Percentiles rank a stretch among this genome's conserved stretches.
These are phyloP conservation scores for Ryuthela nishihirai DNA, from an alignment of 2,888 invertebrate genomes.

Conservation along the genomic window DNA sequence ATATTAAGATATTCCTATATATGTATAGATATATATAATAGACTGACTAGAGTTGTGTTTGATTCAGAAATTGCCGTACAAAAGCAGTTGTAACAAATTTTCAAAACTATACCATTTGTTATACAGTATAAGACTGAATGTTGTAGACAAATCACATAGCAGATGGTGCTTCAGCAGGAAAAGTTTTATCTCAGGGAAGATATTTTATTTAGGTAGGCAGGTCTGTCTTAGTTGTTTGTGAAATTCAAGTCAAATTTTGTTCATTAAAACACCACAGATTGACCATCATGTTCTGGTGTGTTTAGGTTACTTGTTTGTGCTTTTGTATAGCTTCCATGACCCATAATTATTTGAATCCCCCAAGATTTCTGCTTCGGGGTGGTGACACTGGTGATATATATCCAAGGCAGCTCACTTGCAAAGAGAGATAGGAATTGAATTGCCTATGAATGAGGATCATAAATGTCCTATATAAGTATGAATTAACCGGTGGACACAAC, in stretches of 20 bases:
- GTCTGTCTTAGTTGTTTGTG: constrained; percentile 30
- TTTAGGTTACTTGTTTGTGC: too few relatives aligned
- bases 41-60: too few relatives aligned
- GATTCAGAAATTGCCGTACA: too few relatives aligned
- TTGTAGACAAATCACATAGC: constrained; percentile 34
- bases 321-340: too few relatives aligned
- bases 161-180: constrained; percentile 37
- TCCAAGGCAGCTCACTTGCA: constrained; percentile 32
- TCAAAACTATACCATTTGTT: constrained; percentile 31
- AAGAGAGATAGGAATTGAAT: constrained; percentile 20
- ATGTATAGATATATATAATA: too few relatives aligned
- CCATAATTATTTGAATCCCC: too few relatives aligned
- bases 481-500: constrained; percentile 25
- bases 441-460: constrained; percentile 19
- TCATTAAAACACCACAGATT: too few relatives aligned
- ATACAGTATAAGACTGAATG: constrained; percentile 19
- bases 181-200: constrained; percentile 36
- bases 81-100: too few relatives aligned
- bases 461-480: constrained; percentile 18
- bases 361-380: constrained; percentile 35
- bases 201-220: constrained; percentile 34
- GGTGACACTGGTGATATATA: constrained; percentile 36
- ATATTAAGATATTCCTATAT: too few relatives aligned
- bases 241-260: too few relatives aligned
- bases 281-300: too few relatives aligned